phyloP scores from a whole-genome alignment of 2,888 invertebrate species.

The Campopleginae sp. region DNA sequence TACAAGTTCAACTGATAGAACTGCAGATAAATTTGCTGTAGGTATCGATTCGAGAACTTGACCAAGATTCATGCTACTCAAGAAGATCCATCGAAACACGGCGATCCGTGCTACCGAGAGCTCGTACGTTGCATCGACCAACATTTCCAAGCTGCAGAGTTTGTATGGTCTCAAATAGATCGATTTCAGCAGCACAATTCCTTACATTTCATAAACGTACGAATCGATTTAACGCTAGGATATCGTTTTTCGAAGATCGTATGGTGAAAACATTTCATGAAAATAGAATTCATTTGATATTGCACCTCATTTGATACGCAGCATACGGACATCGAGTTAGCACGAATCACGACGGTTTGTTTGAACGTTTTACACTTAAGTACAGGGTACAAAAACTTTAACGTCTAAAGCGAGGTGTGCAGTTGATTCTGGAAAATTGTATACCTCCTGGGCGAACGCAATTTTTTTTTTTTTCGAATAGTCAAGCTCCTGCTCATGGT shows the following conservation, averaged over 20 bases:
- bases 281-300: too few relatives aligned
- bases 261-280: too few relatives aligned
- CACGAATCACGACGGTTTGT: too few relatives aligned
- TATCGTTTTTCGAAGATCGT: neutral
- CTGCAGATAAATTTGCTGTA: neutral
- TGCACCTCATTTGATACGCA: too few relatives aligned
- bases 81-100: neutral
- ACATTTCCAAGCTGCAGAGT: slow-evolving; percentile 21
- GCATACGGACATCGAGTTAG: too few relatives aligned
- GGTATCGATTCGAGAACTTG: slow-evolving; percentile 23
- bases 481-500: too few relatives aligned
- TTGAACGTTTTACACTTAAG: too few relatives aligned
- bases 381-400: too few relatives aligned
- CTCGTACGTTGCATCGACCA: slow-evolving; percentile 13
- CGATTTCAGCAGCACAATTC: neutral
- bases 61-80: neutral
- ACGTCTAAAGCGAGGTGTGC: too few relatives aligned
- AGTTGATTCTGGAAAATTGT: too few relatives aligned
- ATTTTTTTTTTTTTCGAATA: too few relatives aligned
- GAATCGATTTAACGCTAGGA: neutral
- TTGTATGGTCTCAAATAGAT: neutral
- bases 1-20: neutral
- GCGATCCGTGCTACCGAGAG: neutral
- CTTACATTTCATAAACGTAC: neutral
- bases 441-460: too few relatives aligned